Conservation (phyloP, 2,113 vertebrate species). For the Apaloderma vittatum region DNA sequence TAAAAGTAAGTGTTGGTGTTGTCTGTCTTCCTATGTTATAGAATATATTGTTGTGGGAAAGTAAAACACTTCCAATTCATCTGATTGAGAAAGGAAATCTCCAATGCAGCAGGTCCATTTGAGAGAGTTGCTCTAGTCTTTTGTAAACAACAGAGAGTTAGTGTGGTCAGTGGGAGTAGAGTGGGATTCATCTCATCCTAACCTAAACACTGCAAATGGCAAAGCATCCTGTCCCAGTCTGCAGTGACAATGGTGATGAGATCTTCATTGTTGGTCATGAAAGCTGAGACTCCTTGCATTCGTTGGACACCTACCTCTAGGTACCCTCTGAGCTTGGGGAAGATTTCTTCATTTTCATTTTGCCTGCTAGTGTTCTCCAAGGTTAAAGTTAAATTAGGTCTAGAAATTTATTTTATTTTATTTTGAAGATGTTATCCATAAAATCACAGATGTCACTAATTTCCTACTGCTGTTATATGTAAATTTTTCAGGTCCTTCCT, state of each 20-base stretch:
- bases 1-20: background rate
- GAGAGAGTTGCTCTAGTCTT: background rate
- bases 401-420: background rate
- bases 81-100: background rate
- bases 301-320: background rate
- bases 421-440: background rate
- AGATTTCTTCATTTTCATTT: background rate
- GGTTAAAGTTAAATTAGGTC: background rate
- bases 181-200: background rate
- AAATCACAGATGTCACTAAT: background rate
- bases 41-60: background rate
- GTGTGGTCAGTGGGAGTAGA: background rate
- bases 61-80: background rate
- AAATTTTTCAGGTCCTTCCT: background rate
- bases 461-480: background rate
- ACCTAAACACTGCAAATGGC: background rate
- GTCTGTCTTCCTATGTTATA: background rate
- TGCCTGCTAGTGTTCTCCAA: background rate
- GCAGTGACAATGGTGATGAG: background rate
- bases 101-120: background rate
- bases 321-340: background rate
- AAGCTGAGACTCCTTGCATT: background rate
- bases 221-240: background rate
- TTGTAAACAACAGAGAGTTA: background rate
- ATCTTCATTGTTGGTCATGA: background rate